These are phyloP conservation scores for Rhamphomyia laevipes DNA, from an alignment of 2,888 invertebrate genomes.

Conservation along the genomic window DNA sequence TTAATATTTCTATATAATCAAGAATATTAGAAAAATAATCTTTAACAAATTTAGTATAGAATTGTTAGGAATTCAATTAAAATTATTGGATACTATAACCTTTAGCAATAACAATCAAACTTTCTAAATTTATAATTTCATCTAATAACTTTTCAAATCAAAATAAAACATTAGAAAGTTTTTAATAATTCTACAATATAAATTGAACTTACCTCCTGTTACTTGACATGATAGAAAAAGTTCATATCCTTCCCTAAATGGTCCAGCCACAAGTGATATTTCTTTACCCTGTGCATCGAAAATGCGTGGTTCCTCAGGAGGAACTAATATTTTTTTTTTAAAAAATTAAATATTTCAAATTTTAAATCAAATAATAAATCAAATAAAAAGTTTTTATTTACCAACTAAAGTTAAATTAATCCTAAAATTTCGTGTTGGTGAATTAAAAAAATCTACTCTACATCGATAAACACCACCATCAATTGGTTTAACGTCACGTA, in stretches of 20 bases:
- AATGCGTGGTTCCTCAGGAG: conserved; percentile 68
- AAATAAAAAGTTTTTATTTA: conserved; percentile 40
- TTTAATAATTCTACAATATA: not conserved
- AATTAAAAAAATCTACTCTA: conserved; percentile 78
- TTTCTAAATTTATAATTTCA: too few relatives aligned
- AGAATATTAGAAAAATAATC: too few relatives aligned
- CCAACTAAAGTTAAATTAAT: conserved; percentile 81
- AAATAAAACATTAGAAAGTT: not conserved
- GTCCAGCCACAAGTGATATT: conserved; percentile 66
- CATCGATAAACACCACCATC: conserved; percentile 82
- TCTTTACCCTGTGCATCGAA: conserved; percentile 74
- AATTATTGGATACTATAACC: too few relatives aligned
- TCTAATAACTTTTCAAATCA: too few relatives aligned
- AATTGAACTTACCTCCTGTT: conserved; percentile 60
- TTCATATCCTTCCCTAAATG: conserved; percentile 76
- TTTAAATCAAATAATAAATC: not conserved
- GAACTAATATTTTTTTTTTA: conserved; percentile 43
- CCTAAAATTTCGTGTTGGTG: conserved; percentile 75
- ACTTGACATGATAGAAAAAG: conserved; percentile 76
- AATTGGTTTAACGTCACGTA: conserved; percentile 55
- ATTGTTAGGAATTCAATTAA: too few relatives aligned
- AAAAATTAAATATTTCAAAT: not conserved
- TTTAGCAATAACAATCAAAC: too few relatives aligned
- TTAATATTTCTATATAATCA: too few relatives aligned
- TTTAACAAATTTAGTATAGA: too few relatives aligned